phyloP scores from a whole-genome alignment of 2,888 invertebrate species.

The Cyclophora punctaria region DNA sequence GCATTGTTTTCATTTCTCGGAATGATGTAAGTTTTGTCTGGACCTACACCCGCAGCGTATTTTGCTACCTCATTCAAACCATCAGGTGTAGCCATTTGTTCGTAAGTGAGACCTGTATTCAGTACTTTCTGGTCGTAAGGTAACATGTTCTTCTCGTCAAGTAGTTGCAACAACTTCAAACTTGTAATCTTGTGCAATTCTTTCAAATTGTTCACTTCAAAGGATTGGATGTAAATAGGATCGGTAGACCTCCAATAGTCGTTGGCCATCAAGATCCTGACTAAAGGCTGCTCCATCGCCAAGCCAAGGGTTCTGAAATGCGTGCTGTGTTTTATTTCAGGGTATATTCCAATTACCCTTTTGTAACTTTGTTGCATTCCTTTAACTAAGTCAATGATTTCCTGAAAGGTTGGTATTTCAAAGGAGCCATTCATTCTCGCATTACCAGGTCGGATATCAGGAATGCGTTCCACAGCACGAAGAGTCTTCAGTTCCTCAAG shows the following conservation, averaged over 20 bases:
- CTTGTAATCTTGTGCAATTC: constrained; percentile 47
- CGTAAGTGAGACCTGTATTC: constrained; percentile 46
- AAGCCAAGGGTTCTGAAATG: constrained; percentile 48
- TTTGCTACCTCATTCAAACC: constrained; percentile 51
- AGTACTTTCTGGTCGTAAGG: constrained; percentile 46
- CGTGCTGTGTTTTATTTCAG: constrained; percentile 58
- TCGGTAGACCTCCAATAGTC: constrained; percentile 40
- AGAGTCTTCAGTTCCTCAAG: constrained; percentile 57
- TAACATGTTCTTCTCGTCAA: constrained; percentile 29
- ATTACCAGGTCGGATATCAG: constrained; percentile 51
- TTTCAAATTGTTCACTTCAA: constrained; percentile 58
- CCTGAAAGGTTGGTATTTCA: constrained; percentile 52
- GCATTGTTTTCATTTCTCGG: constrained; percentile 43
- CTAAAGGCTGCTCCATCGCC: constrained; percentile 47
- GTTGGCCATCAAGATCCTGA: constrained; percentile 45
- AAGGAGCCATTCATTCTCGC: constrained; percentile 49
- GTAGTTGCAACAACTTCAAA: constrained; percentile 50
- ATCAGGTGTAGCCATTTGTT: constrained; percentile 49
- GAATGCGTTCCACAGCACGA: constrained; percentile 48
- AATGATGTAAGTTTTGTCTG: constrained; percentile 57
- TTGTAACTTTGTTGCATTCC: constrained; percentile 46
- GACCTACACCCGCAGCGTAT: constrained; percentile 60
- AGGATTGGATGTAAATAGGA: constrained; percentile 62
- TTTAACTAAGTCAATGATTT: constrained; percentile 57
- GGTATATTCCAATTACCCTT: constrained; percentile 54